phyloP scores from a whole-genome alignment of 1,140 invertebrate species.

The Drosophila neocordata region DNA sequence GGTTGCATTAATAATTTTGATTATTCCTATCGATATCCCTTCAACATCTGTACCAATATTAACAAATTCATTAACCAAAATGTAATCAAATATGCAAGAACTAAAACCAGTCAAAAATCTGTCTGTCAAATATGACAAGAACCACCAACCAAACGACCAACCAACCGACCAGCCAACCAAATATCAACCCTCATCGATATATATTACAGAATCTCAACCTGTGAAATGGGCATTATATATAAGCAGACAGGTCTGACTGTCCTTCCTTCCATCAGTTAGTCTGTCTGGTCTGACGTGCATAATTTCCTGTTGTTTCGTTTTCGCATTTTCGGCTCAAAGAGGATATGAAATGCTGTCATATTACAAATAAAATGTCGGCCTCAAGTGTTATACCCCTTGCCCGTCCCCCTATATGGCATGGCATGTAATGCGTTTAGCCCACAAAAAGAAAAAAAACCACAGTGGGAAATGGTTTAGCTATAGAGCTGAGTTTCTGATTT shows the following conservation, averaged over 20 bases:
- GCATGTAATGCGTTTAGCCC: conserved; percentile 66
- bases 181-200: conserved; percentile 4
- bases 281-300: conserved; percentile 52
- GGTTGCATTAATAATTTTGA: not conserved
- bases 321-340: conserved; percentile 57
- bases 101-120: conserved; percentile 22
- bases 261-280: not conserved
- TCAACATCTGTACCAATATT: conserved; percentile 20
- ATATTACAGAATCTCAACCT: not conserved
- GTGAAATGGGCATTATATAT: conserved; percentile 52
- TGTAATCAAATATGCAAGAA: conserved; percentile 61
- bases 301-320: conserved; percentile 70
- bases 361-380: conserved; percentile 70
- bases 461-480: conserved; percentile 20
- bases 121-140: conserved; percentile 30
- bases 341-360: conserved; percentile 73
- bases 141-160: conserved; percentile 10
- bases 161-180: not conserved
- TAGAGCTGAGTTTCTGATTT: conserved; percentile 57
- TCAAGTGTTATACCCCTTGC: conserved; percentile 42
- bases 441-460: conserved; percentile 25
- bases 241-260: conserved; percentile 58
- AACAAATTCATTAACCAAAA: conserved; percentile 57
- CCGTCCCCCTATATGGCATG: conserved; percentile 4
- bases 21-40: conserved; percentile 11